Conservation (phyloP, 2,113 vertebrate species). For the Lanius ludovicianus region DNA sequence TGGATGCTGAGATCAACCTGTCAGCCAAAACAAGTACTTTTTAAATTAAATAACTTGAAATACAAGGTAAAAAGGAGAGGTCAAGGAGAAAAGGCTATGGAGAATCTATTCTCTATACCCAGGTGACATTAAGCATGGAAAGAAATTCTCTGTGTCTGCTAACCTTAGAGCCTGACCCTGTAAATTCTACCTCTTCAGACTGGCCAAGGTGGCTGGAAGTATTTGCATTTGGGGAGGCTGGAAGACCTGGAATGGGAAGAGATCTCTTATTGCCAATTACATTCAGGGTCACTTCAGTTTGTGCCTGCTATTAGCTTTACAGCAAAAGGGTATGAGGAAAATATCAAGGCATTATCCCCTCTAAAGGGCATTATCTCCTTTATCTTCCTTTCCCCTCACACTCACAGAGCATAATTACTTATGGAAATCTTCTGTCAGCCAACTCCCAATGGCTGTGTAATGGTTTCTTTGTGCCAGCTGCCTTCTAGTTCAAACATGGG, state of each 20-base stretch:
- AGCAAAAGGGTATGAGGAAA: neutral
- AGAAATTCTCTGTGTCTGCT: neutral
- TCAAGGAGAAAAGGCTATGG: neutral
- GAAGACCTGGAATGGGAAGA: neutral
- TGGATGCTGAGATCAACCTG: neutral
- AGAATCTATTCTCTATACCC: neutral
- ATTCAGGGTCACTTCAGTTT: neutral
- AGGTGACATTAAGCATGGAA: neutral
- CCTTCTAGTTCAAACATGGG: constrained; percentile 32
- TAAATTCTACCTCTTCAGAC: neutral
- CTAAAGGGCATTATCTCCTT: constrained; percentile 23
- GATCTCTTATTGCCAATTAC: neutral
- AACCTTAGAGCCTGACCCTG: neutral
- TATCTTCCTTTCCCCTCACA: neutral
- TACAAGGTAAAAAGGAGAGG: neutral
- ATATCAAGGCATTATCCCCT: constrained; percentile 12
- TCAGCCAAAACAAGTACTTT: neutral
- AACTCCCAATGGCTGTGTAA: constrained; percentile 46
- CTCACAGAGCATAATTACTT: neutral
- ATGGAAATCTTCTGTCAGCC: constrained; percentile 45
- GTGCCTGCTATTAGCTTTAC: neutral
- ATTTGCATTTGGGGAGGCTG: neutral
- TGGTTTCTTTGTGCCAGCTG: constrained; percentile 55
- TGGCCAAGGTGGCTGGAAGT: neutral
- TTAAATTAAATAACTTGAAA: neutral